Evolutionary conservation across 2,888 invertebrate genomes (phyloP).

Genomic region (Eubasilissa splendida): DNA sequence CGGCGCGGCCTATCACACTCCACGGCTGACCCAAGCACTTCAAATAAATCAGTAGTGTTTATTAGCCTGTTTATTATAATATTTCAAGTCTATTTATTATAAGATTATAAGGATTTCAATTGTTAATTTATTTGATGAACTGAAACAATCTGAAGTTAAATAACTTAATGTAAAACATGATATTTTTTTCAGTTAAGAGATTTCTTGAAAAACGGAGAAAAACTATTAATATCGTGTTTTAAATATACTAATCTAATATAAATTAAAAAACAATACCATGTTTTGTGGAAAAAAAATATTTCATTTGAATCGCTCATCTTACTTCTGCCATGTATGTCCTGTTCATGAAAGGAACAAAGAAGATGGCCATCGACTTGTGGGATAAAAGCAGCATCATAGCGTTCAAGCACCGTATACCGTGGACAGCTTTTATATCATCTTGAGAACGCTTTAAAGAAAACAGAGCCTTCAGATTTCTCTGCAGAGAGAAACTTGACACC

Average conservation of each 20-base stretch:
- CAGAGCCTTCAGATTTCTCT: constrained; percentile 73
- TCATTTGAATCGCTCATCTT: constrained; percentile 53
- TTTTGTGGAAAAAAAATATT: neutral
- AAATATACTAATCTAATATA: too few species aligned
- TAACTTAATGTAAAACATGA: too few species aligned
- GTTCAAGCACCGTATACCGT: constrained; percentile 78
- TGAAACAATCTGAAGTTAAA: too few species aligned
- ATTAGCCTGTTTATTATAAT: too few species aligned
- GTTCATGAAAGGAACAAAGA: constrained; percentile 78
- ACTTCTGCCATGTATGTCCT: constrained; percentile 79
- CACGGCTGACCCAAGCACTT: constrained; percentile 76
- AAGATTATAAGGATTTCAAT: too few species aligned
- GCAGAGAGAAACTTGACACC: constrained; percentile 75
- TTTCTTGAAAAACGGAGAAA: too few species aligned
- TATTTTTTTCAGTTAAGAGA: too few species aligned
- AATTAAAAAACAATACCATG: too few species aligned
- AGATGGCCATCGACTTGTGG: constrained; percentile 82
- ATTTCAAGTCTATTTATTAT: too few species aligned
- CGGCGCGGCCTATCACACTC: constrained; percentile 79
- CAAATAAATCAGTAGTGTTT: constrained; percentile 47
- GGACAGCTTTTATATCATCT: constrained; percentile 76
- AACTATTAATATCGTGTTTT: too few species aligned
- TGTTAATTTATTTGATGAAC: too few species aligned
- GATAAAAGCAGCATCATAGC: constrained; percentile 76
- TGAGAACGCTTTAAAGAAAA: constrained; percentile 68